Evolutionary conservation across 2,113 vertebrate genomes (phyloP).

Genomic region (Phocoena sinus): DNA sequence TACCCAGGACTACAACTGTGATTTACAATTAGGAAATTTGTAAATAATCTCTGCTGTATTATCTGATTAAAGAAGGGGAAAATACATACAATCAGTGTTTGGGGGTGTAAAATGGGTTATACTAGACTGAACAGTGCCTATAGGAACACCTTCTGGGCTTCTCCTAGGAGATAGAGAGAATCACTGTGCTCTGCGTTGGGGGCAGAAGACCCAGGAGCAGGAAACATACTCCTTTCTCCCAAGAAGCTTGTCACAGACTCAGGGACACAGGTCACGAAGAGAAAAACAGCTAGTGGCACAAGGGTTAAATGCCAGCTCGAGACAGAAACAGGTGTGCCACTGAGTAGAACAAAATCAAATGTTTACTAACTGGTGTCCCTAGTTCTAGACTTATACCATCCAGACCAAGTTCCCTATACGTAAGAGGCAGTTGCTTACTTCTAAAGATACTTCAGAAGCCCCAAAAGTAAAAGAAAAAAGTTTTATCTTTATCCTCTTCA

Average conservation of each 20-base stretch:
- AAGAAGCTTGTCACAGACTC: not conserved
- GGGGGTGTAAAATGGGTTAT: not conserved
- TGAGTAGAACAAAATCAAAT: not conserved
- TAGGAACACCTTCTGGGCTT: not conserved
- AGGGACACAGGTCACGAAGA: not conserved
- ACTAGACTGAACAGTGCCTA: fast-evolving
- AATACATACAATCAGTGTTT: not conserved
- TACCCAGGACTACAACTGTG: not conserved
- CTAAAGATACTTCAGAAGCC: not conserved
- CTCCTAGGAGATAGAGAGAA: not conserved
- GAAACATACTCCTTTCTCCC: not conserved
- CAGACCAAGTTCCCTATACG: not conserved
- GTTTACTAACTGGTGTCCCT: no score
- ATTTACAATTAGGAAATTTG: not conserved
- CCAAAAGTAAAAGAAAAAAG: not conserved
- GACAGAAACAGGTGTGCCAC: not conserved
- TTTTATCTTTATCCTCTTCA: not conserved
- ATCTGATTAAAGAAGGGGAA: no score
- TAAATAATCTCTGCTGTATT: not conserved
- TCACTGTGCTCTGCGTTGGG: fast-evolving
- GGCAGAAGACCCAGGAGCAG: no score
- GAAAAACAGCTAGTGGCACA: not conserved
- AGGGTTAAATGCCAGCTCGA: not conserved
- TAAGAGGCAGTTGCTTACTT: fast-evolving
- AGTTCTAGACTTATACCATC: not conserved